These are phyloP conservation scores for Cepaea hortensis DNA, from an alignment of 2,888 invertebrate genomes.

Conservation along the genomic window DNA sequence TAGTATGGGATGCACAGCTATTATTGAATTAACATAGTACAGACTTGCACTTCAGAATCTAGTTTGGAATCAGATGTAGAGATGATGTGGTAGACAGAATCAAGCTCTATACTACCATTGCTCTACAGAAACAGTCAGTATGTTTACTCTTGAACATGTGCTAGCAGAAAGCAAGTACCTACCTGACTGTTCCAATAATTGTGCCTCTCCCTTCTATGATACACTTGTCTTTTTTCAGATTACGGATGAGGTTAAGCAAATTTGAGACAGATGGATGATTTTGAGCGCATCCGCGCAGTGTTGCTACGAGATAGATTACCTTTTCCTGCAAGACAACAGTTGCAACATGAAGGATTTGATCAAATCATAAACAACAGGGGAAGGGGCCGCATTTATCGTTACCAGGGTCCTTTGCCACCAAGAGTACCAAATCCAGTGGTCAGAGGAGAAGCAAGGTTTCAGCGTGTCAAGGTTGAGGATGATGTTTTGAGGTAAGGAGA, in stretches of 20 bases:
- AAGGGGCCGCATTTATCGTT: conserved; percentile 27
- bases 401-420: conserved; percentile 26
- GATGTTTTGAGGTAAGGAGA: conserved; percentile 44
- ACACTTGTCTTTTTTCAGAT: background rate
- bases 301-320: conserved; percentile 34
- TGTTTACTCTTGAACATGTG: too few species aligned
- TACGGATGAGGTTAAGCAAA: conserved; percentile 24
- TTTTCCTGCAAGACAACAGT: conserved; percentile 30
- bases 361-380: conserved; percentile 43
- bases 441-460: conserved; percentile 28
- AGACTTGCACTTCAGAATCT: too few species aligned
- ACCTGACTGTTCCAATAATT: background rate
- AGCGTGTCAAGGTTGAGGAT: conserved; percentile 45
- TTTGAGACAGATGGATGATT: conserved; percentile 27
- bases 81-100: too few species aligned
- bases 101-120: too few species aligned
- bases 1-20: too few species aligned
- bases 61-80: too few species aligned
- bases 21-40: too few species aligned
- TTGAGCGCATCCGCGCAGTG: conserved; percentile 38
- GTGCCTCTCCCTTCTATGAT: background rate
- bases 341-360: conserved; percentile 32
- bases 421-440: conserved; percentile 12
- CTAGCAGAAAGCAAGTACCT: too few species aligned
- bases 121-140: too few species aligned